phyloP scores from a whole-genome alignment of 2,888 invertebrate genomes.

The Leptura quadrifasciata region DNA sequence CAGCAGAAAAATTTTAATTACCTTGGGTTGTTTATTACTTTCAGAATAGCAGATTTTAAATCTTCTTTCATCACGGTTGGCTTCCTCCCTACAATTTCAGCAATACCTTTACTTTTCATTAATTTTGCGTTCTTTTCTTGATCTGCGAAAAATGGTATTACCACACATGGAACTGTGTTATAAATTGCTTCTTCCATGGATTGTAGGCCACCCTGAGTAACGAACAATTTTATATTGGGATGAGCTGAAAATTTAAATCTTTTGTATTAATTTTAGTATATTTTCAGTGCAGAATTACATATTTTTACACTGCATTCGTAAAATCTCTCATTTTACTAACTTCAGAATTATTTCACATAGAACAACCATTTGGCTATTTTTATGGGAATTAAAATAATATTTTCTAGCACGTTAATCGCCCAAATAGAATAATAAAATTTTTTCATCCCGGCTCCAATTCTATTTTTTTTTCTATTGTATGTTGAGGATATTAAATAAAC shows the following conservation, averaged over 20 bases:
- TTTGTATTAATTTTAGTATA: no score
- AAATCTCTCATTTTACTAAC: no score
- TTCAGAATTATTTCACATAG: no score
- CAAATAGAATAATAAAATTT: no score
- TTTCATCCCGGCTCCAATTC: no score
- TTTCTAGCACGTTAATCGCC: no score
- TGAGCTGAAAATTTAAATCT: slow-evolving; percentile 19
- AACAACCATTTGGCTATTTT: no score
- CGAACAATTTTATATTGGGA: slow-evolving; percentile 33
- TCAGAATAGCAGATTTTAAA: slow-evolving; percentile 11
- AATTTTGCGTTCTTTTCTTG: slow-evolving; percentile 18
- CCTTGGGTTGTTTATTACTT: slow-evolving; percentile 25
- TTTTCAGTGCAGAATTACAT: no score
- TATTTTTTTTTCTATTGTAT: no score
- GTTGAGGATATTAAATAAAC: no score
- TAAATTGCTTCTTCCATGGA: slow-evolving; percentile 35
- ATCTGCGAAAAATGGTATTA: slow-evolving; percentile 33
- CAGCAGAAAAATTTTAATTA: not conserved
- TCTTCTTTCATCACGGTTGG: slow-evolving; percentile 12
- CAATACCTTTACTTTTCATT: slow-evolving; percentile 15
- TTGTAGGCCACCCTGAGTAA: slow-evolving; percentile 39
- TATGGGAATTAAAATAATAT: no score
- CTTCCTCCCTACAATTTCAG: not conserved
- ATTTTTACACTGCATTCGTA: no score
- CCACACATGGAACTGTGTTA: slow-evolving; percentile 24